Evolutionary conservation across 1,140 invertebrate species (phyloP).

Genomic region (Polypedilum vanderplanki): DNA sequence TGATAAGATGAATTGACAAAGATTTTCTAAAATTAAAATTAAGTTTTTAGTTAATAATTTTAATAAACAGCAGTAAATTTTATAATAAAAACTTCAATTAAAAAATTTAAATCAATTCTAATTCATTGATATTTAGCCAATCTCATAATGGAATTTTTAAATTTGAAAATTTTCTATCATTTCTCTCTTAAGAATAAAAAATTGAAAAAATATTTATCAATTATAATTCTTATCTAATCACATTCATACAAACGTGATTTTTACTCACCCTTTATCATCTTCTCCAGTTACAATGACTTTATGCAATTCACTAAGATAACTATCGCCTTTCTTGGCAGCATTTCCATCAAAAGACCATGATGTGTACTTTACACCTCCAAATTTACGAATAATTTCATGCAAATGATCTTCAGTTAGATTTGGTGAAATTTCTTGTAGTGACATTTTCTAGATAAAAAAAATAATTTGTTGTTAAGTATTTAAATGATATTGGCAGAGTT

Average conservation of each 20-base stretch:
- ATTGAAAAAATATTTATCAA: too few relatives aligned
- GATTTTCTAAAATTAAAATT: neutral
- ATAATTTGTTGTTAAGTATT: too few relatives aligned
- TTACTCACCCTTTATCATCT: constrained; percentile 37
- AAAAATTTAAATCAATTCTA: too few relatives aligned
- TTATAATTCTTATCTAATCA: too few relatives aligned
- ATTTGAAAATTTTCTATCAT: too few relatives aligned
- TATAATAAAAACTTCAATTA: constrained; percentile 29
- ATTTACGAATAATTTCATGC: constrained; percentile 43
- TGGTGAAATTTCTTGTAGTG: constrained; percentile 38
- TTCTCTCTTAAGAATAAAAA: constrained; percentile 9
- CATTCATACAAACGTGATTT: neutral
- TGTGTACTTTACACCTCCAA: constrained; percentile 43
- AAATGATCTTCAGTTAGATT: constrained; percentile 46
- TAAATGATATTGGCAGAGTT: too few relatives aligned
- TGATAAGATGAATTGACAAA: constrained; percentile 46
- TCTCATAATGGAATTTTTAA: too few relatives aligned
- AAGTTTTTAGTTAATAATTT: neutral
- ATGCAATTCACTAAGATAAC: constrained; percentile 55
- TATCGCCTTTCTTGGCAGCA: constrained; percentile 54
- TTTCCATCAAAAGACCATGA: constrained; percentile 45
- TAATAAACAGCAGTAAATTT: constrained; percentile 31
- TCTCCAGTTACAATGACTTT: constrained; percentile 50
- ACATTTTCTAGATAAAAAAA: too few relatives aligned
- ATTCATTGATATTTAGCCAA: too few relatives aligned